phyloP scores from a whole-genome alignment of 2,113 vertebrate genomes.

The Gymnobelideus leadbeateri region DNA sequence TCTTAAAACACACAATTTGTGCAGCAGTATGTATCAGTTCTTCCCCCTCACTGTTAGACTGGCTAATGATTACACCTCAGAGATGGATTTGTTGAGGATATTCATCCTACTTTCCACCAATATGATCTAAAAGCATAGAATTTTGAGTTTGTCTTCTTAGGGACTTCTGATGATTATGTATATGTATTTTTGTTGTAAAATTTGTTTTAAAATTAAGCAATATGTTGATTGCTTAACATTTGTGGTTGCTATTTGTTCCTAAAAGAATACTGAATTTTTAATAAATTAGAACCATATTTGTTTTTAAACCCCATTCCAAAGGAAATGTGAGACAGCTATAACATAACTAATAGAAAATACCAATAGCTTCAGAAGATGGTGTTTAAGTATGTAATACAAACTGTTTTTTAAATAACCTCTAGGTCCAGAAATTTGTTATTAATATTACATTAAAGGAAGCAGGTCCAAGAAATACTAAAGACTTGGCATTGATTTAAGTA shows the following conservation, averaged over 20 bases:
- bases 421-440: constrained; percentile 41
- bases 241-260: constrained; percentile 21
- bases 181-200: too few relatives aligned
- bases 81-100: constrained; percentile 47
- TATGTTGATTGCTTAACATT: constrained; percentile 50
- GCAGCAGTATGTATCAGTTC: constrained; percentile 78
- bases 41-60: constrained; percentile 51
- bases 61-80: constrained; percentile 60
- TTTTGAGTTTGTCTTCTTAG: constrained; percentile 58
- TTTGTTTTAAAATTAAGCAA: too few relatives aligned
- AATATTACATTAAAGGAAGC: constrained; percentile 44
- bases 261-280: constrained; percentile 1
- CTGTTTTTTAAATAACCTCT: not conserved
- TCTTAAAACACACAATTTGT: constrained; percentile 78
- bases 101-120: constrained; percentile 27
- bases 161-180: constrained; percentile 48
- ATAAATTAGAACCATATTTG: constrained; percentile 22
- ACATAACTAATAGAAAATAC: constrained; percentile 35
- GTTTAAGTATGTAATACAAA: not conserved
- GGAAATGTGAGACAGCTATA: constrained; percentile 41
- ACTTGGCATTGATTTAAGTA: constrained; percentile 36
- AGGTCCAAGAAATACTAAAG: constrained; percentile 13
- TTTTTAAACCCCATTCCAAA: not conserved
- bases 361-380: constrained; percentile 1
- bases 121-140: constrained; percentile 34